Evolutionary conservation across 2,888 invertebrate genomes (phyloP).

Genomic region (Dicranocentrus wangi): DNA sequence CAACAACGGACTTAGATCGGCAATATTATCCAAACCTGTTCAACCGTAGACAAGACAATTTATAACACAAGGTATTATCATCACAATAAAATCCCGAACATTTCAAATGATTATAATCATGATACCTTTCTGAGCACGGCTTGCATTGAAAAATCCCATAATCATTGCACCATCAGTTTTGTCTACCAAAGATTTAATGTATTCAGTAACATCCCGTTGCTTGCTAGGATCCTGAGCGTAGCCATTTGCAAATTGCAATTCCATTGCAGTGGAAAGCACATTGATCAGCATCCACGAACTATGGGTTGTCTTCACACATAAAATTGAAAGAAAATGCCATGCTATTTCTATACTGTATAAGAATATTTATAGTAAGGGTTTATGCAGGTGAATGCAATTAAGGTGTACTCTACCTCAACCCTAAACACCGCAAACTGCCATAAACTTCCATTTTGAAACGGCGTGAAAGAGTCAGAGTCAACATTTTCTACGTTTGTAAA

Average conservation of each 20-base stretch:
- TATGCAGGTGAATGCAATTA: too few species aligned
- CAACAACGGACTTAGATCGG: conserved; percentile 44
- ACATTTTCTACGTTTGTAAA: conserved; percentile 65
- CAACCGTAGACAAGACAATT: neutral
- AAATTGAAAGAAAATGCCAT: too few species aligned
- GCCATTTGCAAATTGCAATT: conserved; percentile 65
- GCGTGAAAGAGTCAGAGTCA: conserved; percentile 66
- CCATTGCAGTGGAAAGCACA: conserved; percentile 69
- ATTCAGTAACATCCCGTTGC: conserved; percentile 65
- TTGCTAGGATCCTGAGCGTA: conserved; percentile 66
- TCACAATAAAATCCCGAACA: neutral
- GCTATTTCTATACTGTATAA: neutral
- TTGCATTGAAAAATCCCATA: conserved; percentile 70
- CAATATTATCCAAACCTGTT: conserved; percentile 57
- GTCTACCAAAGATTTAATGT: conserved; percentile 65
- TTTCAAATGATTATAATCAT: too few species aligned
- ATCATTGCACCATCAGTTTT: conserved; percentile 71
- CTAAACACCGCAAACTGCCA: conserved; percentile 72
- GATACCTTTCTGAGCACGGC: conserved; percentile 70
- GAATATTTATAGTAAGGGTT: too few species aligned
- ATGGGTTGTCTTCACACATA: conserved; percentile 25
- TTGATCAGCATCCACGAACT: conserved; percentile 71
- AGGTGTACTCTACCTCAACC: conserved; percentile 72
- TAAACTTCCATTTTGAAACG: conserved; percentile 72
- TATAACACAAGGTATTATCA: neutral